A percentile compares a stretch with the other conserved stretches of the same genome.
Evolutionary conservation across 2,888 invertebrate genomes (phyloP).

Genomic region (Volucella inflata): DNA sequence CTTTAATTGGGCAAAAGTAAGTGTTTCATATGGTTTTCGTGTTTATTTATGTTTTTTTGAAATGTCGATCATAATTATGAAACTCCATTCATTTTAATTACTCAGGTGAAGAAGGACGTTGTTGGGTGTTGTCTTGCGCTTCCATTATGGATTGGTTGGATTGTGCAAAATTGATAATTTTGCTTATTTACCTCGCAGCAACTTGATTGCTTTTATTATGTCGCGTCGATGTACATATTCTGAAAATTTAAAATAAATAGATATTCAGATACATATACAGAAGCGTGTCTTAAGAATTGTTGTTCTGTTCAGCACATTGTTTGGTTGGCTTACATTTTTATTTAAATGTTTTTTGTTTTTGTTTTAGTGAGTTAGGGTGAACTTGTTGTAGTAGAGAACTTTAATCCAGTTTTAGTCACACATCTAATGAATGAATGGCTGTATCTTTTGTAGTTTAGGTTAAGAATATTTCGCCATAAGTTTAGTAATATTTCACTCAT

Average conservation of each 20-base stretch:
- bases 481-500: slow-evolving; percentile 27
- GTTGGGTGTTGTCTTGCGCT: slow-evolving; percentile 37
- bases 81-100: slow-evolving; percentile 51
- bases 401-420: slow-evolving; percentile 65
- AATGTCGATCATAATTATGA: slow-evolving; percentile 28
- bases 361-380: slow-evolving; percentile 62
- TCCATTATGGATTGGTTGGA: slow-evolving; percentile 28
- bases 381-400: slow-evolving; percentile 23
- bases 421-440: slow-evolving; percentile 50
- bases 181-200: slow-evolving; percentile 22
- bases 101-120: slow-evolving; percentile 38
- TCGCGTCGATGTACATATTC: slow-evolving; percentile 37
- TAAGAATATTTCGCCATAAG: slow-evolving; percentile 16
- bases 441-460: slow-evolving; percentile 3
- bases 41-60: neutral
- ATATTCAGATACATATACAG: slow-evolving; percentile 61
- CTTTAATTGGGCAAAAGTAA: slow-evolving; percentile 23
- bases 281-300: slow-evolving; percentile 24
- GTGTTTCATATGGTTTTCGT: slow-evolving; percentile 24
- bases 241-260: slow-evolving; percentile 71
- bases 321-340: slow-evolving; percentile 2
- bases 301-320: slow-evolving; percentile 35
- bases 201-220: slow-evolving; percentile 8
- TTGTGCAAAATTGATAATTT: neutral
- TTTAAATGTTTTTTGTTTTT: slow-evolving; percentile 2